Base-by-base conservation (phyloP, 1,140 invertebrate genomes). In the Diorhabda elongata region DNA sequence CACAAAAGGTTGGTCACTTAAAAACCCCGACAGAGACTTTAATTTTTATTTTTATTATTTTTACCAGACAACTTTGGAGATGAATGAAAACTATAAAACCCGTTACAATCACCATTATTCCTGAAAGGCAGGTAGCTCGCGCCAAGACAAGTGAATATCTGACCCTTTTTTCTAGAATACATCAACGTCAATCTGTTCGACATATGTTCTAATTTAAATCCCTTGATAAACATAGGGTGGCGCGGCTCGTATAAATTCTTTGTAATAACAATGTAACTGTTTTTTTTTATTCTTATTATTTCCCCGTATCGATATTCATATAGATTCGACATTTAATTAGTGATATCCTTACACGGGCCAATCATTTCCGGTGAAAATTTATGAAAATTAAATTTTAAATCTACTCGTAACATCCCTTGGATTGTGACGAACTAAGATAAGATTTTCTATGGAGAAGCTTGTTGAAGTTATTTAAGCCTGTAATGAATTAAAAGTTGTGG, bases 161-260 rank as follows among this genome's bases (percentile, higher is more conserved):
- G 8, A 8, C n/a, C 64, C 57, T 61, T 65, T 66, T 70, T 41
- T 57, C 61, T 52, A 52, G 45, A 58, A 59, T 66, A 62, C 69
- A 43, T 58, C 64, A 65, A 65, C 64, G 64, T 58, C 64, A 65
- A 65, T 65, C 64, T 65, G 64, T 65, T 67, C 64, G 42, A 70
- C 69, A 70, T 70, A 70, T 70, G 69, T 70, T 70, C 69, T 66
- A 61, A 70, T 70, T 70, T 62, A 62, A 70, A 70, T 70, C 60
- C 61, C 56, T 60, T 64, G 65, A 69, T 69, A 69, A 69, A 69
- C 68, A 61, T 57, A 58, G 58, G 44, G 64, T 58, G 59, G 26
- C 42, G 26, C 26, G 5, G 26, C 9, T 58, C n/a, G 42, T 64
- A 64, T n/a, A 6, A 4, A 47, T 44, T 61, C 26, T 61, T 43